Evolutionary conservation across 2,888 invertebrate species (phyloP), one percentile per base, ranked within the genome.

Genomic region (Euzetes globulus): DNA sequence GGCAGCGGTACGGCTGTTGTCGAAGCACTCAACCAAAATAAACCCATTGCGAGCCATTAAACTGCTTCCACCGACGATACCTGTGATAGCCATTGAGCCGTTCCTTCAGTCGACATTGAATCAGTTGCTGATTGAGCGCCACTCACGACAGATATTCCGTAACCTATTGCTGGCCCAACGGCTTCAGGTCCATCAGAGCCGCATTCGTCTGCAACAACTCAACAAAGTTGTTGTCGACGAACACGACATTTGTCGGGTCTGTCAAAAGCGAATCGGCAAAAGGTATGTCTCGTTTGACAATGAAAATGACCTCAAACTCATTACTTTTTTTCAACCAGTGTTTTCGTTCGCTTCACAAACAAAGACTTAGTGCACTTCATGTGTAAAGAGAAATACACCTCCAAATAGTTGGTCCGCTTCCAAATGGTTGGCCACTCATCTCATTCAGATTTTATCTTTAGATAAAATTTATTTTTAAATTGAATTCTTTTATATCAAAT

Each of bases 291-390:
- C 25, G 27, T 15, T 71, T 55, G 60, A 29, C 22, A 9, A 37
- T 60, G 27, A 47, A 58, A 63, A 72, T 33, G 65, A 72, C 11
- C 50, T 15, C 29, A 25, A 71, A 27, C 5, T 72, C 3, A 7
- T 70, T 11, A n/a, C 37, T 72, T 74, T 15, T 71, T 33, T 29
- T 58, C 17, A 41, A 58, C 72, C 78, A 90, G 94, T 85, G 95
- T 96, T 29, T 92, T 97, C 83, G 92, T 94, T 7, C 87, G 94
- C 68, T 92, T 91, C 83, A 92, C 95, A 1, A 91, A 91, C 83
- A 94, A 94, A 2, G 91, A 92, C 79, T 89, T 96, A 25, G 92
- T 95, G 0, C 97, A 97, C 84, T 93, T 91, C 81, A 93, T 91
- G 6, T 97, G 97, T 83, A 88, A 89, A 80, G 88, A 82, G 70